Conservation (phyloP, 2,113 vertebrate genomes). For the Galbula dea region DNA sequence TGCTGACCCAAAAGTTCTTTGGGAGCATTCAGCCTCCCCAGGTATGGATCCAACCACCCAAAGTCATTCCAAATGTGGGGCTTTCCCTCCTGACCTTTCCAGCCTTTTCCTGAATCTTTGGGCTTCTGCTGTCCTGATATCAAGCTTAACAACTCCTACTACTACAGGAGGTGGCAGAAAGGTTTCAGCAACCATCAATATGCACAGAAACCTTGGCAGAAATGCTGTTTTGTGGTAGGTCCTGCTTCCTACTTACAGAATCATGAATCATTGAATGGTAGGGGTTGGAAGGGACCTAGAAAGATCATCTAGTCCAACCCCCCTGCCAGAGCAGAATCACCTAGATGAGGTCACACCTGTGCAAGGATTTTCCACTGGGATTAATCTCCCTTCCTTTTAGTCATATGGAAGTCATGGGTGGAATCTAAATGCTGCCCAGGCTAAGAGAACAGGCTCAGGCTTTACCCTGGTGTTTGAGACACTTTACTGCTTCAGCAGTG, state of each 20-base stretch:
- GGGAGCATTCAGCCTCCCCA: not conserved
- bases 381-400: not conserved
- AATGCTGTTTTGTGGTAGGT: not conserved
- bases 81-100: not conserved
- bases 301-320: too few relatives aligned
- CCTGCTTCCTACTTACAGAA: not conserved
- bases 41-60: not conserved
- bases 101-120: not conserved
- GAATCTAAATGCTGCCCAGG: not conserved
- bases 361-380: not conserved
- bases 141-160: not conserved
- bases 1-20: not conserved
- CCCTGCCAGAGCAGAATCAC: too few relatives aligned
- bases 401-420: not conserved
- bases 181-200: not conserved
- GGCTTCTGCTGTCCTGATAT: not conserved
- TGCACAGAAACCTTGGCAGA: not conserved
- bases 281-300: too few relatives aligned
- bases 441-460: not conserved
- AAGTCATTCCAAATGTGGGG: not conserved
- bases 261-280: too few relatives aligned
- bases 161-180: not conserved
- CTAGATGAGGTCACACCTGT: too few relatives aligned
- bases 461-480: not conserved
- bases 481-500: not conserved